Conservation (phyloP, 37 sponge, comb jelly and placozoan species). For the Beroe ovata region DNA sequence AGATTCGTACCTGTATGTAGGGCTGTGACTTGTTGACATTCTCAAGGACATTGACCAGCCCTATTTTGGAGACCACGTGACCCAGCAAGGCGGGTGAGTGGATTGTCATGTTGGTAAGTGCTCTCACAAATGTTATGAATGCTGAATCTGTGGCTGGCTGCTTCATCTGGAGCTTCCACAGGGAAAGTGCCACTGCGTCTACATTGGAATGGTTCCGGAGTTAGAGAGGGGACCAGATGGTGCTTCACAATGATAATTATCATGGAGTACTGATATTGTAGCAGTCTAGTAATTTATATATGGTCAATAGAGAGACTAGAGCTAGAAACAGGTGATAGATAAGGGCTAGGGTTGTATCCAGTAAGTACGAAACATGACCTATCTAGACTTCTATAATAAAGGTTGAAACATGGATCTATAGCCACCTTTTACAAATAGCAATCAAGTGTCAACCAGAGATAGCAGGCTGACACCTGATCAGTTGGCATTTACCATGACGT, state of each 20-base stretch:
- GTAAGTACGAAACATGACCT: no score
- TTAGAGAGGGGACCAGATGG: no score
- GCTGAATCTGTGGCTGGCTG: constrained; percentile 56
- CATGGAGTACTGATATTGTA: no score
- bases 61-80: constrained; percentile 57
- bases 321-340: no score
- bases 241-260: no score
- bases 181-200: constrained; percentile 20
- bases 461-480: no score
- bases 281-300: no score
- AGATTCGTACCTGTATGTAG: constrained; percentile 26
- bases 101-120: constrained; percentile 42
- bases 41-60: constrained; percentile 60
- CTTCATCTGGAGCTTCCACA: constrained; percentile 67
- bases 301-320: no score
- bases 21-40: constrained; percentile 62
- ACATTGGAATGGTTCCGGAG: no score
- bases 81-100: neutral
- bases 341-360: no score
- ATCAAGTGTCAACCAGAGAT: no score
- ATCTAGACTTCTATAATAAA: neutral
- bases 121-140: constrained; percentile 26
- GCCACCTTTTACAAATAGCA: neutral
- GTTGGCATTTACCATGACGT: no score
- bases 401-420: neutral